A percentile compares a stretch with the other conserved stretches of the same genome.
phyloP scores from a whole-genome alignment of 1,140 invertebrate genomes.

The Eumeta japonica region DNA sequence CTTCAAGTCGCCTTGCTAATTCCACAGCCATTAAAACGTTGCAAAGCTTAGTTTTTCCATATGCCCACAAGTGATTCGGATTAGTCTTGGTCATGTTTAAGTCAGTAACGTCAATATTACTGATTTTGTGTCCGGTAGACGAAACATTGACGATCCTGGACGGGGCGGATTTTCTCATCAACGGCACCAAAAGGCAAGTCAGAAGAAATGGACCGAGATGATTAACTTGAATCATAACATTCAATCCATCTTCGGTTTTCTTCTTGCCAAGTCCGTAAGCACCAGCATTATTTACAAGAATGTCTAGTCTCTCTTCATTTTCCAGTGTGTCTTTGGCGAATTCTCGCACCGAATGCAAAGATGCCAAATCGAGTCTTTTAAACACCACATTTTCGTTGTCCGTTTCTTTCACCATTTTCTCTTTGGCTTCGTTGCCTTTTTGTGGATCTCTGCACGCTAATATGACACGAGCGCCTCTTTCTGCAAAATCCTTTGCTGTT shows the following conservation, averaged over 20 bases:
- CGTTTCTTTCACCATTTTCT: slow-evolving; percentile 49
- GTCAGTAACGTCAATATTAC: slow-evolving; percentile 72
- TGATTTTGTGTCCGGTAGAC: slow-evolving; percentile 70
- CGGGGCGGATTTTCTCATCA: slow-evolving; percentile 73
- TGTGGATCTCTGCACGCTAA: slow-evolving; percentile 78
- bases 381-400: slow-evolving; percentile 48
- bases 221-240: slow-evolving; percentile 82
- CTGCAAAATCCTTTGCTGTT: slow-evolving; percentile 72
- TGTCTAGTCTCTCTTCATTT: slow-evolving; percentile 70
- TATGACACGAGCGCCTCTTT: slow-evolving; percentile 73
- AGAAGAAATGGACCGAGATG: slow-evolving; percentile 82
- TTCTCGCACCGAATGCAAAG: slow-evolving; percentile 70
- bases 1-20: slow-evolving; percentile 70
- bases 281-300: slow-evolving; percentile 82
- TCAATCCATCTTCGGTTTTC: slow-evolving; percentile 73
- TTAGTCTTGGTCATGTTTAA: slow-evolving; percentile 62
- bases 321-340: slow-evolving; percentile 66
- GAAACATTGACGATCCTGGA: slow-evolving; percentile 82
- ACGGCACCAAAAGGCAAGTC: slow-evolving; percentile 66
- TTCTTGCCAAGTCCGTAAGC: slow-evolving; percentile 16
- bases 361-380: slow-evolving; percentile 70
- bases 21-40: slow-evolving; percentile 82
- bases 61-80: slow-evolving; percentile 61
- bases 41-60: slow-evolving; percentile 79
- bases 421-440: slow-evolving; percentile 35